Evolutionary conservation across 2,888 invertebrate genomes (phyloP), one percentile per base, ranked within the genome.

Genomic region (Lepetodrilus schrolli): DNA sequence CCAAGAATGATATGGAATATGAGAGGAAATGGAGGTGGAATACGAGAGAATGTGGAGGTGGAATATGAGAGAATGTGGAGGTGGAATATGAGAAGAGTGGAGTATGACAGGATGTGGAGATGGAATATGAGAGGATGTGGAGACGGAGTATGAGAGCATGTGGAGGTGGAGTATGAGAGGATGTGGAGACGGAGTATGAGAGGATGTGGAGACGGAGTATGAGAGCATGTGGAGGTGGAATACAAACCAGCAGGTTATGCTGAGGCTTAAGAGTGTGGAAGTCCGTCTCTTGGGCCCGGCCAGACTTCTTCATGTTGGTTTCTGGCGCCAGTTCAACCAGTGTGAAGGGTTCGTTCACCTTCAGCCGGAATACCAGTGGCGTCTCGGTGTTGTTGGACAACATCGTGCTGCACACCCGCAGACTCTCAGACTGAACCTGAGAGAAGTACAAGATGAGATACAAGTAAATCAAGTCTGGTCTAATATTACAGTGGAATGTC

Each of bases 371-470:
- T 66, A 81, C 83, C 75, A 89, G 78, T 5, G 86, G 84, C 0
- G 90, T 86, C 80, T 85, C 82, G 23, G 88, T 89, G 43, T 83
- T 78, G 76, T 90, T 90, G 43, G 86, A 83, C 75, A 90, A 73
- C 78, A 84, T 84, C 26, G 83, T 78, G 72, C 84, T 83, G 78
- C 81, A 80, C 0, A 82, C 77, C 49, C 83, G 77, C 48, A 86
- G 74, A n/a, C 78, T 81, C 73, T 88, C 86, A 0, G 75, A 36
- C 71, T 69, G 21, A 49, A 85, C 69, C 89, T 88, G 79, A 36
- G 75, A 75, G 48, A 65, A 71, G 30, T n/a, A n/a, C n/a, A n/a
- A n/a, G n/a, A n/a, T n/a, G n/a, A n/a, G n/a, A n/a, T n/a, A n/a
- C n/a, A n/a, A n/a, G n/a, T n/a, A n/a, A n/a, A n/a, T n/a, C n/a